Percentiles rank a stretch among this genome's conserved stretches.
Evolutionary conservation across 2,888 invertebrate genomes (phyloP).

Genomic region (Hartigia nigra): DNA sequence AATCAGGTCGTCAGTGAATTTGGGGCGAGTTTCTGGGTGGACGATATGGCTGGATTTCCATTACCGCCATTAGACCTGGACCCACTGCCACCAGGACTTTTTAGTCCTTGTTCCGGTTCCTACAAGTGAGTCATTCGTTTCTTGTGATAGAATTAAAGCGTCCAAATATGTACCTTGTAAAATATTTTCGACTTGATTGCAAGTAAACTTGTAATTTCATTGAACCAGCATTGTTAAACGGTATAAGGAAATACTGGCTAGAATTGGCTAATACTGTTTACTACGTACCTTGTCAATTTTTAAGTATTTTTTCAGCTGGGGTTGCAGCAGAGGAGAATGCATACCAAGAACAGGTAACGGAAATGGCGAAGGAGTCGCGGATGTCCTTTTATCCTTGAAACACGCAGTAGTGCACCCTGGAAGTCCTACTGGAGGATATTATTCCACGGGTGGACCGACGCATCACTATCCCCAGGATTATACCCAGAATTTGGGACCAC

Average conservation of each 20-base stretch:
- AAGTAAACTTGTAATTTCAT: neutral
- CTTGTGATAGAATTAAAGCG: neutral
- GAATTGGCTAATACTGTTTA: neutral
- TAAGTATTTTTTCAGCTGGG: conserved; percentile 53
- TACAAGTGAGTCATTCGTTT: conserved; percentile 74
- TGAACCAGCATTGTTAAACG: neutral
- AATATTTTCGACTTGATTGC: neutral
- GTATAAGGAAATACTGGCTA: neutral
- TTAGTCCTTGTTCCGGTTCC: conserved; percentile 82
- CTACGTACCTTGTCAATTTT: conserved; percentile 17
- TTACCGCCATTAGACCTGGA: conserved; percentile 87
- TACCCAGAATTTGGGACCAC: conserved; percentile 55
- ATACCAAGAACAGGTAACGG: conserved; percentile 69
- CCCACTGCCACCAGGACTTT: conserved; percentile 87
- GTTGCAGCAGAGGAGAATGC: conserved; percentile 61
- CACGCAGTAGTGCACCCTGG: conserved; percentile 89
- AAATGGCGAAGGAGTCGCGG: conserved; percentile 82
- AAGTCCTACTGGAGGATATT: conserved; percentile 62
- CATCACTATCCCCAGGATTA: conserved; percentile 60
- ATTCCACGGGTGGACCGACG: conserved; percentile 52
- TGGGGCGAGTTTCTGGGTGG: conserved; percentile 73
- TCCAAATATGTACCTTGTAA: neutral
- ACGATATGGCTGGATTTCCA: conserved; percentile 89
- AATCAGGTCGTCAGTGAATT: conserved; percentile 59
- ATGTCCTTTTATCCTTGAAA: conserved; percentile 87